Evolutionary conservation across 2,888 invertebrate genomes (phyloP), one percentile per base, ranked within the genome.

Genomic region (Scaptomyza parva): DNA sequence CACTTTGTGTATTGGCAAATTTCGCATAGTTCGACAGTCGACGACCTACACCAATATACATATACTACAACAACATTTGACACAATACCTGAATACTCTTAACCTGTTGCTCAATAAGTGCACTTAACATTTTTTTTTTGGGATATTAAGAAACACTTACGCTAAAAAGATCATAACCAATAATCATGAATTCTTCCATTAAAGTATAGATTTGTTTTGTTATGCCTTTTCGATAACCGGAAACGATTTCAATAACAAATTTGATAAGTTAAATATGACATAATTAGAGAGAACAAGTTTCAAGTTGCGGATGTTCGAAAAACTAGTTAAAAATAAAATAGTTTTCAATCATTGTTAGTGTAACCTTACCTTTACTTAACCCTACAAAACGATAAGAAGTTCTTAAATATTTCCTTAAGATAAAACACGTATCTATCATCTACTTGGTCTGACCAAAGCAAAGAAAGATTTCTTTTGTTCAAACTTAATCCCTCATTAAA

Each of bases 31-130:
- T 86, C 66, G 64, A 77, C 87, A 73, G 86, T 72, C 70, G 78
- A 62, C 87, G 82, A 82, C 87, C 82, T 82, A 87, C 82, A 70
- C 72, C 87, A 82, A 82, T 72, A 72, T 70, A 68, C 76, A 72
- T 70, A 68, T 69, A 47, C 47, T 30, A 30, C 2, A 67, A 47
- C 47, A 47, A 30, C 2, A 67, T 75, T 64, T 61, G 51, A 59
- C 82, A 63, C 58, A 37, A 48, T 11, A 14, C 33, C 8, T 35
- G 20, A 20, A 20, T 48, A 35, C 14, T 67, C 11, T 67, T 71
- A 71, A 74, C 72, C 72, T 71, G 72, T 66, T 67, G 74, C 72
- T 44, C 40, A 24, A 51, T 54, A 41, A 61, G 3, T 50, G 33
- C 39, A 52, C 5, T 22, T 8, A 14, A 64, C 22, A 43, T 17